Evolutionary conservation across 2,113 vertebrate species (phyloP).

Genomic region (Bufo bufo): DNA sequence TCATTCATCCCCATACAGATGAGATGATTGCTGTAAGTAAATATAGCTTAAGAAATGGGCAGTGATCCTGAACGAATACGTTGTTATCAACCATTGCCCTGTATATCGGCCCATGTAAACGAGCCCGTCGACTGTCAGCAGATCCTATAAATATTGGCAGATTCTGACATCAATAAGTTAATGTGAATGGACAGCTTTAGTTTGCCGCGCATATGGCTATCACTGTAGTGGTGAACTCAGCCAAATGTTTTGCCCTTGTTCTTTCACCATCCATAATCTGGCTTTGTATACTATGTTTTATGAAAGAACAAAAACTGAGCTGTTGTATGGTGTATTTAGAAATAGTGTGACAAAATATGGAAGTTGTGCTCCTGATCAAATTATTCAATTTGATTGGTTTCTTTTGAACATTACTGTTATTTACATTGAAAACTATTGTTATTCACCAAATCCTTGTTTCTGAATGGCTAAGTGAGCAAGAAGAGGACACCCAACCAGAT

Average conservation of each 20-base stretch:
- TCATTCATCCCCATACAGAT: too few species aligned
- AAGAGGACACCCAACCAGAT: conserved; percentile 13
- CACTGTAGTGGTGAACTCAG: background rate
- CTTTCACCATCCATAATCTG: background rate
- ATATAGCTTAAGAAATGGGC: too few species aligned
- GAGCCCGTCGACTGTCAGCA: too few species aligned
- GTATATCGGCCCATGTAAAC: too few species aligned
- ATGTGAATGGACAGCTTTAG: background rate
- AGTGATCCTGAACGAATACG: too few species aligned
- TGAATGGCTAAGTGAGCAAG: background rate
- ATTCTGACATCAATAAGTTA: background rate
- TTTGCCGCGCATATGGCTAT: background rate
- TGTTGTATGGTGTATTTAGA: background rate
- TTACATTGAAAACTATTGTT: background rate
- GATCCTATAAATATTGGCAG: background rate
- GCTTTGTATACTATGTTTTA: background rate
- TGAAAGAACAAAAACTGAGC: too few species aligned
- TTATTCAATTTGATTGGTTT: background rate
- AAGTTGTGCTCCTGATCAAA: background rate
- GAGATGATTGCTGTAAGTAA: too few species aligned
- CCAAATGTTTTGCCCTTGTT: background rate
- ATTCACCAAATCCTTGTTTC: background rate
- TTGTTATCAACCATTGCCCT: too few species aligned
- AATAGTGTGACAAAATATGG: background rate
- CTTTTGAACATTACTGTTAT: background rate